Percentiles rank a stretch among this genome's conserved stretches.
Evolutionary conservation across 2,888 invertebrate genomes (phyloP).

Genomic region (Amphimallon solstitiale): DNA sequence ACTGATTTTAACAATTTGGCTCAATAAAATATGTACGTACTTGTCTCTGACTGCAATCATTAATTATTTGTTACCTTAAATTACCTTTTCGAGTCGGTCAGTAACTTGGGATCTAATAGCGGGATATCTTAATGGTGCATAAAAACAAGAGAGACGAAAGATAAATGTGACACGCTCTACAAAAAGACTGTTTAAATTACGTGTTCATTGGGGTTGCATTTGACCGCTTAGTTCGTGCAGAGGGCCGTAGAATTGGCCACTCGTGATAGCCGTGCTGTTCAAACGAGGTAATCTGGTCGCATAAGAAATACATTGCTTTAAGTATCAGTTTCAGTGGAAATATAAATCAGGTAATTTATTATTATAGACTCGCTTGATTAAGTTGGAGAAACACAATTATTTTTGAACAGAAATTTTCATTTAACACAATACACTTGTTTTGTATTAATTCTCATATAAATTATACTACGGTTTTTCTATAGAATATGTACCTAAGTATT

Average conservation of each 20-base stretch:
- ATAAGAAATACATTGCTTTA: conserved; percentile 9
- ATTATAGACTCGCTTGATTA: no score
- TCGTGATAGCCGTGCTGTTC: conserved; percentile 1
- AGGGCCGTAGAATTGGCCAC: neutral
- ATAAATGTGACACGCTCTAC: conserved; percentile 20
- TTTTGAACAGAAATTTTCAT: no score
- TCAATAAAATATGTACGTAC: neutral
- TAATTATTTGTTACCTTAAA: conserved; percentile 20
- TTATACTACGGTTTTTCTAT: no score
- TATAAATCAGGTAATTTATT: neutral
- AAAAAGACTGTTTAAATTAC: conserved; percentile 23
- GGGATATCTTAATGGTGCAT: conserved; percentile 15
- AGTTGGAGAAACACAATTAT: no score
- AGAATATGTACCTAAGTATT: no score
- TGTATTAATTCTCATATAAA: no score
- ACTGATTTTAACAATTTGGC: neutral
- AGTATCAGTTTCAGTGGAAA: neutral
- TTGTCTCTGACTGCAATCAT: neutral
- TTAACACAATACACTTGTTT: no score
- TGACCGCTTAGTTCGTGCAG: conserved; percentile 1
- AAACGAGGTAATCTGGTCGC: conserved; percentile 19
- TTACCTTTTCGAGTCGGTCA: conserved; percentile 14
- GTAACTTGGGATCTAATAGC: conserved; percentile 20
- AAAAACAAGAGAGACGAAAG: conserved; percentile 3
- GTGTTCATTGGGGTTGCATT: conserved; percentile 28